These are phyloP conservation scores for Agapornis canus DNA, from an alignment of 2,797 vertebrate species.

Conservation along the genomic window DNA sequence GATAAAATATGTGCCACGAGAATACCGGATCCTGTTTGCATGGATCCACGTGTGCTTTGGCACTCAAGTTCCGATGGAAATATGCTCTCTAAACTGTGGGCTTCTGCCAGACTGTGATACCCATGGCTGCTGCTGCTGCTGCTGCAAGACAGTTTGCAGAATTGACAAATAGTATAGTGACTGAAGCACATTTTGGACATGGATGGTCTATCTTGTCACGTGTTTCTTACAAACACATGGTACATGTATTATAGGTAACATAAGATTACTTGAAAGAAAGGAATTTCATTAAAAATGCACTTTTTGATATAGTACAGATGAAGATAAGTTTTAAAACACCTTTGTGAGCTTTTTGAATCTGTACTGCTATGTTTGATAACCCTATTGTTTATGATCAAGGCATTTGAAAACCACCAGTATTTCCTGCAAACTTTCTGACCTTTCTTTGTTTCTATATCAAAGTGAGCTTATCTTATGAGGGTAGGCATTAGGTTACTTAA, in stretches of 20 bases:
- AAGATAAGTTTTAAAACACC: neutral
- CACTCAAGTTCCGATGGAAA: neutral
- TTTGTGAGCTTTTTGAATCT: neutral
- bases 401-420: neutral
- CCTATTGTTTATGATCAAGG: neutral
- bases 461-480: neutral
- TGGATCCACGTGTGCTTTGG: neutral
- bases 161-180: neutral
- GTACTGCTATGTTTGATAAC: neutral
- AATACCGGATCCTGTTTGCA: neutral
- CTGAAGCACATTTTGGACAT: neutral
- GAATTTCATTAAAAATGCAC: neutral
- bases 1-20: neutral
- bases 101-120: neutral
- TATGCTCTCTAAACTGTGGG: neutral
- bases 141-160: neutral
- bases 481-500: neutral
- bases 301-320: neutral
- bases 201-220: neutral
- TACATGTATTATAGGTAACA: neutral
- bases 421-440: slow-evolving; percentile 10
- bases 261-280: neutral
- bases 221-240: neutral
- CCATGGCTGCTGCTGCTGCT: neutral
- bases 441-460: slow-evolving; percentile 8